These are phyloP conservation scores for Spheniscus humboldti DNA, from an alignment of 2,797 vertebrate species.

Conservation along the genomic window DNA sequence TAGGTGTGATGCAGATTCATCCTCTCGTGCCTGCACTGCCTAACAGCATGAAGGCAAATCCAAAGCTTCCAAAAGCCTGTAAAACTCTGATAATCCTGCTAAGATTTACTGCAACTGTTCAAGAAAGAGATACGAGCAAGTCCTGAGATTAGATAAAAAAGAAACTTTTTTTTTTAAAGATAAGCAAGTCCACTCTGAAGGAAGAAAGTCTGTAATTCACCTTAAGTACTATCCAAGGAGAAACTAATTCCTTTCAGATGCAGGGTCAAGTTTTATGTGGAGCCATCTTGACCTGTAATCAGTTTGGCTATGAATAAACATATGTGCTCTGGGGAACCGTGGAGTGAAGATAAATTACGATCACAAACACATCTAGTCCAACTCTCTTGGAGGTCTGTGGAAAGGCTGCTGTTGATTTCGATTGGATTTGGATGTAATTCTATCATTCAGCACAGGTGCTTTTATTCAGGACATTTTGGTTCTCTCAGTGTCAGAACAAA, in stretches of 20 bases:
- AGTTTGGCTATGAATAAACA: constrained; percentile 34
- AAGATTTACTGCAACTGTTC: constrained; percentile 45
- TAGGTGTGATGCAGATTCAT: constrained; percentile 42
- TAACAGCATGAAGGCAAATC: constrained; percentile 41
- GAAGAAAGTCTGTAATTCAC: constrained; percentile 24
- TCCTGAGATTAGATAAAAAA: constrained; percentile 19
- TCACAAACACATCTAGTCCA: background rate
- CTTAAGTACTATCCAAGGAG: constrained; percentile 9
- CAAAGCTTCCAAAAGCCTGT: constrained; percentile 40
- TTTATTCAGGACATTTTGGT: background rate
- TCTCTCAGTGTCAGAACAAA: background rate
- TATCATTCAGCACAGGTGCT: background rate
- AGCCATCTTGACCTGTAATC: constrained; percentile 10
- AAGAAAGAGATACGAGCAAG: constrained; percentile 15
- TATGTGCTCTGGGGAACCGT: background rate
- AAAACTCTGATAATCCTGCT: constrained; percentile 55
- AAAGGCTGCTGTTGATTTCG: background rate
- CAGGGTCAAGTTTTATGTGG: constrained; percentile 3
- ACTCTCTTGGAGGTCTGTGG: background rate
- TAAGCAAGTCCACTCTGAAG: constrained; percentile 18
- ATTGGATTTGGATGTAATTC: background rate
- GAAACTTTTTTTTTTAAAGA: background rate
- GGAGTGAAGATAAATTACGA: background rate
- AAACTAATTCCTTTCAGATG: constrained; percentile 15
- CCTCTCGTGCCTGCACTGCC: background rate